Evolutionary conservation across 2,888 invertebrate genomes (phyloP), one percentile per base, ranked within the genome.

Genomic region (Spisula solida): DNA sequence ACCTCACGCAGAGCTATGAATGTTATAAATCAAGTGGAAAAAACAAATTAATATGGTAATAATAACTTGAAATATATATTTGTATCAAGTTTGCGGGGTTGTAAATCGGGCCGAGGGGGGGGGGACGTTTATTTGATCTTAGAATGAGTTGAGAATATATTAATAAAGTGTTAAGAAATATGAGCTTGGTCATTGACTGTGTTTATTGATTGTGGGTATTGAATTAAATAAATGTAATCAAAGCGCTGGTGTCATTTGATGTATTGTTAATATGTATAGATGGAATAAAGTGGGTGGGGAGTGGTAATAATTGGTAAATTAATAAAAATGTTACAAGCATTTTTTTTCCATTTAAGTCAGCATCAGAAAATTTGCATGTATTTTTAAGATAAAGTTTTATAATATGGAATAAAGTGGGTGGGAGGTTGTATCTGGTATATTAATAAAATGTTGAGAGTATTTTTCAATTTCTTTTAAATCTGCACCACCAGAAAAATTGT

Each of bases 11-110:
- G 51, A 34, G 75, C 14, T 82, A 88, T 83, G 55, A 41, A 79
- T 82, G 85, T 78, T 82, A 56, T 83, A 83, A 82, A 81, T 85
- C 86, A 86, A 60, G n/a, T 12, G 75, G 6, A 48, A 20, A 51
- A 79, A 81, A 55, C 83, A 82, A 90, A 91, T 91, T 89, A 91
- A 91, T 91, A 88, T 89, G 51, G 78, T 86, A 91, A 91, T 89
- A 91, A 91, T 87, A 83, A 29, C 70, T 83, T 83, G 83, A 70
- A n/a, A n/a, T n/a, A 83, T 83, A 29, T 70, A 75, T 75, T 70
- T 70, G 70, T 75, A 75, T 75, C 75, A 1, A 75, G 1, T 31
- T n/a, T 2, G 41, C 8, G 8, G 41, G 34, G 75, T 75, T 75
- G 75, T 75, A 75, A 75, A 75, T 75, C 34, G 29, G 34, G 34